Evolutionary conservation across 2,113 vertebrate species (phyloP), one percentile per base, ranked within the genome.

Genomic region (Albula glossodonta): DNA sequence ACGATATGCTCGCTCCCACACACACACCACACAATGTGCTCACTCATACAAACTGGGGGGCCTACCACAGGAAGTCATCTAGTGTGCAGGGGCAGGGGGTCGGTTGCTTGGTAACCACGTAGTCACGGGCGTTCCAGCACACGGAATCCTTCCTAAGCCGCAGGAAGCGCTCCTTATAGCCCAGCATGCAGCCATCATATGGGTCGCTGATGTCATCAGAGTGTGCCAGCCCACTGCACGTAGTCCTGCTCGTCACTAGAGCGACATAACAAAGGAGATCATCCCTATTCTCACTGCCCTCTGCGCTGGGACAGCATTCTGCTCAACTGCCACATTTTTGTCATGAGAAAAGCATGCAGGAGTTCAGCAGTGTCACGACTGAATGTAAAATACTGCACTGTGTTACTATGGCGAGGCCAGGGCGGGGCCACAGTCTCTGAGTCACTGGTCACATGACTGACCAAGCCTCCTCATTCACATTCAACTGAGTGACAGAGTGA

Each of bases 51-150:
- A 41, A 41, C 31, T 41, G 31, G 31, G 41, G 5, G 25, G 77
- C 81, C 22, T 94, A 99, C 98, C 98, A 99, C 87, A 97, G 96
- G 89, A 96, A 99, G 89, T 99, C 97, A 79, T 96, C 94, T 85
- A 96, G 86, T 0, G 97, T 97, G 87, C 98, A 99, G 31, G 81
- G 86, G 86, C 98, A 99, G 49, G 96, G 84, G 0, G 94, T 95
- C 0, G 95, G 96, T 88, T 96, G 94, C 85, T 95, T 97, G 86
- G 91, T 94, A 57, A 96, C 92, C 1, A 88, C 48, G 13, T 96
- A 98, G 90, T 96, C 96, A 7, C 97, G 96, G 13, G 98, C 98
- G 0, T 99, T 99, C 89, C 95, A 97, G 87, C 98, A 99, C 70
- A 97, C 90, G 0, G 98, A 97, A 2, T 95, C 96, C 88, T 99